Evolutionary conservation across 2,888 invertebrate species (phyloP), one percentile per base, ranked within the genome.

Genomic region (Platycheirus rosarum): DNA sequence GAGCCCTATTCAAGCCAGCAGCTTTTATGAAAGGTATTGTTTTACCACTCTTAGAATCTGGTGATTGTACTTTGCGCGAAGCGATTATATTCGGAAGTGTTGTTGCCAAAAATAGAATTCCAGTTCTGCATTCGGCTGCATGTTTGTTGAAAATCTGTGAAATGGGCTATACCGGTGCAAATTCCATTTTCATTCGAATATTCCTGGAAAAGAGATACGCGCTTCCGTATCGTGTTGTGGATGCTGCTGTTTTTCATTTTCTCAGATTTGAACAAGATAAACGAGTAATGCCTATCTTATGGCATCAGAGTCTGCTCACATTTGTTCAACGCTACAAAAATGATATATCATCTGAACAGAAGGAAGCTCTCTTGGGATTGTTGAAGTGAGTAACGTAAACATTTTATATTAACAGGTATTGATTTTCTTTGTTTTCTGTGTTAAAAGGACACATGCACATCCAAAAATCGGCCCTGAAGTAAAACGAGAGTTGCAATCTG

Each of bases 201-300:
- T 94, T 99, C 77, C 94, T 99, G 84, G 98, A 99, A 88, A 99
- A 99, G 91, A 98, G 98, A 89, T 99, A 99, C 92, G 98, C 98
- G 0, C 92, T 99, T 68, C 99, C 99, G 0, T 98, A 96, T 90
- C 93, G 97, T 86, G 99, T 98, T 1, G 94, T 99, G 4, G 99
- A 99, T 92, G 97, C 96, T 11, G 94, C 97, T 5, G 97, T 98
- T 1, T 96, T 96, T 88, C 98, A 99, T 90, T 99, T 98, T 90
- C 89, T 98, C 35, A 94, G 95, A 88, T 98, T 98, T 90, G 94
- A 95, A 89, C 92, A 92, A 84, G 98, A 98, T 88, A 91, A 92
- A 57, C 93, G 98, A 69, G 94, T 94, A 85, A 92, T 99, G 88
- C 99, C 99, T 0, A 98, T 99, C 3, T 90, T 99, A 74, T 99